These are phyloP conservation scores for Tachystola acroxantha DNA, from an alignment of 2,888 invertebrate species.

Conservation along the genomic window DNA sequence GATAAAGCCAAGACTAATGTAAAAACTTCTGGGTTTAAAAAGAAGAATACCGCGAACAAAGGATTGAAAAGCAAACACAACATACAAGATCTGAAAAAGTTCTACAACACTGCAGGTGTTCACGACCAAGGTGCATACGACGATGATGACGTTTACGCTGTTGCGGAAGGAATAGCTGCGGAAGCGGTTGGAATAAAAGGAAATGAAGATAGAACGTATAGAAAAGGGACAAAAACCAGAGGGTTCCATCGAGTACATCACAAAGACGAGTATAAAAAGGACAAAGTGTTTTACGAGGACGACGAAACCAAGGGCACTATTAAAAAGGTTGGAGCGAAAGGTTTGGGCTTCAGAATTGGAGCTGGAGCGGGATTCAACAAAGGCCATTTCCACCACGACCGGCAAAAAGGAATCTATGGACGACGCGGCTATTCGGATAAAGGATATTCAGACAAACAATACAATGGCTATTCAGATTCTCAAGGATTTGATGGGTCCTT, in stretches of 20 bases:
- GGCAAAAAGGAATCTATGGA: constrained; percentile 59
- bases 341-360: constrained; percentile 55
- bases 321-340: constrained; percentile 69
- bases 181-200: constrained; percentile 57
- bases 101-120: constrained; percentile 40
- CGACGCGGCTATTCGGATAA: constrained; percentile 69
- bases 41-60: constrained; percentile 40
- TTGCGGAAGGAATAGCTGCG: constrained; percentile 52
- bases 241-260: constrained; percentile 79
- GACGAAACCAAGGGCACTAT: constrained; percentile 71
- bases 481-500: constrained; percentile 59
- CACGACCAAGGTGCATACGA: constrained; percentile 49
- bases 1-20: constrained; percentile 26
- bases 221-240: constrained; percentile 75
- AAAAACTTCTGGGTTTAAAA: constrained; percentile 43
- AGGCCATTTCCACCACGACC: constrained; percentile 54
- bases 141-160: constrained; percentile 56
- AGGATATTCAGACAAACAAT: constrained; percentile 69
- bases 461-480: constrained; percentile 62
- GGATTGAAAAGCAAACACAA: constrained; percentile 43
- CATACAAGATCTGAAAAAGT: constrained; percentile 47
- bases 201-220: constrained; percentile 66
- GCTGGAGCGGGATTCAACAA: constrained; percentile 62
- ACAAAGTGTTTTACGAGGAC: constrained; percentile 78
- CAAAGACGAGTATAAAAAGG: constrained; percentile 80